Base-by-base conservation (phyloP, 2,888 invertebrate species). In the Folsomia manolachei region DNA sequence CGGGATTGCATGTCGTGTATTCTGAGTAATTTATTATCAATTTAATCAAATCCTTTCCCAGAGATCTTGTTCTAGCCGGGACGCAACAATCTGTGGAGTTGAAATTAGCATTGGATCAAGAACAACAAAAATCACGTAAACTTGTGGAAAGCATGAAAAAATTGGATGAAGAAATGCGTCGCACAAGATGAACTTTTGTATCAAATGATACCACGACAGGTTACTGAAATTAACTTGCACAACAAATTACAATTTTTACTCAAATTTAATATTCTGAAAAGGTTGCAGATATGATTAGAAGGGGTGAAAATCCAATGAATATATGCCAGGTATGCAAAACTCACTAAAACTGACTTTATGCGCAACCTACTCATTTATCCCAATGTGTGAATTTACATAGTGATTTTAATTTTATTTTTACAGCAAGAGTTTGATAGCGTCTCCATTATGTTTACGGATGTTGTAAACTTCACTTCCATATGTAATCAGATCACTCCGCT, bases 191-290 rank as follows among this genome's bases (percentile, higher is more conserved):
- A 96, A 82, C 86, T 98, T 27, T 86, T 98, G 0, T 97, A 98
- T 84, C 97, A 98, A 86, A 97, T 98, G 97, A 96, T 98, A 86
- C 98, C 98, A 27, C 96, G 95, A 83, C 94, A 95, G 83, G 97
- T n/a, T n/a, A n/a, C n/a, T n/a, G n/a, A n/a, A n/a, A n/a, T n/a
- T n/a, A n/a, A n/a, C n/a, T n/a, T n/a, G n/a, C n/a, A n/a, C n/a
- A n/a, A n/a, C n/a, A n/a, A n/a, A n/a, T n/a, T n/a, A n/a, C n/a
- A n/a, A n/a, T n/a, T n/a, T n/a, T n/a, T n/a, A n/a, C n/a, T n/a
- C n/a, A n/a, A n/a, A n/a, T n/a, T n/a, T n/a, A n/a, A n/a, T n/a
- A n/a, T n/a, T n/a, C n/a, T n/a, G n/a, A n/a, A n/a, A 2, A 64
- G 21, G 97, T 98, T 7, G 97, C 97, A 0, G 97, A 97, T 84